Base-by-base conservation (phyloP, 2,113 vertebrate species). In the Lophochroa leadbeateri region DNA sequence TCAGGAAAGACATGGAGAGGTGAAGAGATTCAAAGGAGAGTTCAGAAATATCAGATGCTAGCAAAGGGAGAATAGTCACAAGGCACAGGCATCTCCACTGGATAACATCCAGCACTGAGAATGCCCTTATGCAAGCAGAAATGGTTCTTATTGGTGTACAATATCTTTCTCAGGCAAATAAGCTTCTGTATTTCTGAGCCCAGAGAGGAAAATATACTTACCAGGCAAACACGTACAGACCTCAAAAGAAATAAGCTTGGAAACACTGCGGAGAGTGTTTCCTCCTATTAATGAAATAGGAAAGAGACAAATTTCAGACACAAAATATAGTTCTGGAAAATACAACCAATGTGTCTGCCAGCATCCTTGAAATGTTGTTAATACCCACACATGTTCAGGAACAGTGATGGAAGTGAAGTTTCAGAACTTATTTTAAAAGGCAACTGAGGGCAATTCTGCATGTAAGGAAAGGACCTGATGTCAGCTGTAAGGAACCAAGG, bases 31-130 rank as follows among this genome's bases (percentile, higher is more conserved):
- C 50, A 13, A 5, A 47, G 21, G 2, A 74, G 19, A 39, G 29
- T 50, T 75, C 55, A 55, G 44, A 50, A 88, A 55, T 24, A 55
- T 20, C 31, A 28, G 49, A 53, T 24, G 9, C 27, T 49, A 44
- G 9, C 43, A 82, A 39, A 72, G 16, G 15, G 37, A 43, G 11
- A 20, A 29, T 6, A 14, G 52, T 29, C 9, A 43, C 13, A 72
- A 57, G 15, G 15, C 17, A 47, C 9, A 43, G 18, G 7, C 8
- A 0, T 18, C n/a, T 82, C 28, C 1, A 4, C 24, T 41, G 14
- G 25, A 3, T n/a, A 35, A 35, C 18, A 58, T 64, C 10, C n/a
- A 41, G 6, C 31, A 43, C 12, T 46, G 23, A 64, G 11, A 64
- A 67, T 12, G 6, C 0, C 19, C 14, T 57, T 57, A 28, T 47